These are phyloP conservation scores for Paelopatides confundens DNA, from an alignment of 53 echinoderm and acorn worm species.

Conservation along the genomic window DNA sequence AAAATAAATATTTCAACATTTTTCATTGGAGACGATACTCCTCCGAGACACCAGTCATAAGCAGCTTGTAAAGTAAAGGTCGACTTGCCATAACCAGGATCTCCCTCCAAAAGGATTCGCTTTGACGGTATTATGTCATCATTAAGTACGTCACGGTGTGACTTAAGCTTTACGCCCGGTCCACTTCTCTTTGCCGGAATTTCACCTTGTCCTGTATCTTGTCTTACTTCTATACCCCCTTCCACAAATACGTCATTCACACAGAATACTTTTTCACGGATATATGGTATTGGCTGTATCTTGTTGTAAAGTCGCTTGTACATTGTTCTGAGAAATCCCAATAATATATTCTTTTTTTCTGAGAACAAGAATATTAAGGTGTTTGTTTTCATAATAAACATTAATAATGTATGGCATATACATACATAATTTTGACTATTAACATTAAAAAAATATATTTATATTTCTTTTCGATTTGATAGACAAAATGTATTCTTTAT, in stretches of 20 bases:
- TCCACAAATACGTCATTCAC: not conserved
- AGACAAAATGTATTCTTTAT: too few relatives aligned
- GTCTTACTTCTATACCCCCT: not conserved
- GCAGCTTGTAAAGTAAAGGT: not conserved
- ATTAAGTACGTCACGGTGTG: not conserved
- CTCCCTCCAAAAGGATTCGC: not conserved
- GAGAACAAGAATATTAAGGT: too few relatives aligned
- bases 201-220: too few relatives aligned
- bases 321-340: not conserved
- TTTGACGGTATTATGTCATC: not conserved
- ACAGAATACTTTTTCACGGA: not conserved
- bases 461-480: too few relatives aligned
- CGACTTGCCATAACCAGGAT: slow-evolving; percentile 18
- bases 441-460: too few relatives aligned
- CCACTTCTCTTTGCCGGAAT: too few relatives aligned
- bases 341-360: too few relatives aligned
- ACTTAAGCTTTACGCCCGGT: not conserved
- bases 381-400: too few relatives aligned
- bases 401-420: too few relatives aligned
- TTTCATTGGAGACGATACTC: not conserved
- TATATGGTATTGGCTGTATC: not conserved
- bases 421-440: too few relatives aligned
- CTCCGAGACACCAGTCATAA: not conserved
- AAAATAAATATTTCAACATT: not conserved
- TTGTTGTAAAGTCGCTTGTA: not conserved